These are phyloP conservation scores for Ptychochromis oligacanthus DNA, from an alignment of 2,113 vertebrate genomes.

Conservation along the genomic window DNA sequence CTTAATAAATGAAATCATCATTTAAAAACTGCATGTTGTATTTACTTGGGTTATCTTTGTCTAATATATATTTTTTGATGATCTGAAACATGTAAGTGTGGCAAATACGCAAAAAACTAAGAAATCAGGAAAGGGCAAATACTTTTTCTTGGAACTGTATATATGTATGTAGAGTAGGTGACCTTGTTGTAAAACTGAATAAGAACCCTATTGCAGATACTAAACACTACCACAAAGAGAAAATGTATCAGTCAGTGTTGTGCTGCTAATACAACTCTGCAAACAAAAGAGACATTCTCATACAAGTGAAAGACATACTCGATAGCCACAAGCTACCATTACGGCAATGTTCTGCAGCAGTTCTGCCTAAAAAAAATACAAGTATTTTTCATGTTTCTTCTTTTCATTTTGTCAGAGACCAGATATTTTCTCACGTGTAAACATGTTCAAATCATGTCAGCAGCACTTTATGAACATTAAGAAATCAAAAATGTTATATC, in stretches of 20 bases:
- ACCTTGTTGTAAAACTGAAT: conserved; percentile 17
- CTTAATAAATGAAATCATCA: too few species aligned
- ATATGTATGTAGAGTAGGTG: neutral
- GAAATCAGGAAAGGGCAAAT: too few species aligned
- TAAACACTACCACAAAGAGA: neutral
- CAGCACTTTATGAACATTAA: neutral
- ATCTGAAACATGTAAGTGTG: too few species aligned
- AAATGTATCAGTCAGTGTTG: conserved; percentile 15
- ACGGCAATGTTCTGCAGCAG: neutral
- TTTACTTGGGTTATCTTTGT: too few species aligned
- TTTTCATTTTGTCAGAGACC: neutral
- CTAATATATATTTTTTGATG: too few species aligned
- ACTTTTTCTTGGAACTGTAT: too few species aligned
- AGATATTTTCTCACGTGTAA: neutral
- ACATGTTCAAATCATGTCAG: neutral
- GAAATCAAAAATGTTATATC: neutral
- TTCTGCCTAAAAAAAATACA: neutral
- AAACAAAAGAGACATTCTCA: conserved; percentile 18
- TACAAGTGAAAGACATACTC: neutral
- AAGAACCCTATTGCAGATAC: conserved; percentile 3
- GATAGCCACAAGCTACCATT: neutral
- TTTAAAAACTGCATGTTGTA: too few species aligned
- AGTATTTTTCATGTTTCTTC: neutral
- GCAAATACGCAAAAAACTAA: too few species aligned
- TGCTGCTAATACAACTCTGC: neutral